Evolutionary conservation across 2,888 invertebrate genomes (phyloP).

Genomic region (Eurois occulta): DNA sequence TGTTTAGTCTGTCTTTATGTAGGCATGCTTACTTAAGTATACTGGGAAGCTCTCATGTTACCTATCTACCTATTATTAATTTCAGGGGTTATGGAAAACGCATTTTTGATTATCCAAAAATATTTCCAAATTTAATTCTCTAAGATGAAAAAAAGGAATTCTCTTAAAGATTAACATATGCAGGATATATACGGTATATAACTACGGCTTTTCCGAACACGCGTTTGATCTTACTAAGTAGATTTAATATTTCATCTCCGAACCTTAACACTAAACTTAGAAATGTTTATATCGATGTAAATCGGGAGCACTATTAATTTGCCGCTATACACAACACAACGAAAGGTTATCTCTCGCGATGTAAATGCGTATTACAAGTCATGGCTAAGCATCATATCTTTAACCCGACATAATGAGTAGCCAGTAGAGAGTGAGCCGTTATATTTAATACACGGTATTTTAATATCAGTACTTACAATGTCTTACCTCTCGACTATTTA

Average conservation of each 20-base stretch:
- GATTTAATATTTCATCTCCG: not conserved
- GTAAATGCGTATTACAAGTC: constrained; percentile 77
- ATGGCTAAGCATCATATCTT: constrained; percentile 79
- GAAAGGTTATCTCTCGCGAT: constrained; percentile 85
- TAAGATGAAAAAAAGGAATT: not conserved
- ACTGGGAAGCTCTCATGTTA: not conserved
- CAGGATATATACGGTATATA: not conserved
- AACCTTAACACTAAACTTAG: constrained; percentile 11
- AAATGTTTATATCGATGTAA: constrained; percentile 43
- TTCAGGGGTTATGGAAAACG: not conserved
- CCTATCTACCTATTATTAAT: not conserved
- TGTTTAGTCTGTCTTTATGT: not conserved
- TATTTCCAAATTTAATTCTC: not conserved
- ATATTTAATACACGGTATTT: constrained; percentile 7
- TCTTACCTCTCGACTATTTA: constrained; percentile 51
- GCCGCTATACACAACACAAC: constrained; percentile 64
- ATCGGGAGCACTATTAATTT: constrained; percentile 70
- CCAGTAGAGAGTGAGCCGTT: constrained; percentile 26
- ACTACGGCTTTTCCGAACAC: no score
- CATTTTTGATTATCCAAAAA: not conserved
- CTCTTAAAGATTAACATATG: not conserved
- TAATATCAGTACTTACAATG: constrained; percentile 60
- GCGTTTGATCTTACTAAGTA: not conserved
- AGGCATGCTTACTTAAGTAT: not conserved
- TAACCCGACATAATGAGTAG: constrained; percentile 24